Percentiles rank a stretch among this genome's conserved stretches.
phyloP scores from a whole-genome alignment of 2,113 vertebrate genomes.

The Riparia riparia region DNA sequence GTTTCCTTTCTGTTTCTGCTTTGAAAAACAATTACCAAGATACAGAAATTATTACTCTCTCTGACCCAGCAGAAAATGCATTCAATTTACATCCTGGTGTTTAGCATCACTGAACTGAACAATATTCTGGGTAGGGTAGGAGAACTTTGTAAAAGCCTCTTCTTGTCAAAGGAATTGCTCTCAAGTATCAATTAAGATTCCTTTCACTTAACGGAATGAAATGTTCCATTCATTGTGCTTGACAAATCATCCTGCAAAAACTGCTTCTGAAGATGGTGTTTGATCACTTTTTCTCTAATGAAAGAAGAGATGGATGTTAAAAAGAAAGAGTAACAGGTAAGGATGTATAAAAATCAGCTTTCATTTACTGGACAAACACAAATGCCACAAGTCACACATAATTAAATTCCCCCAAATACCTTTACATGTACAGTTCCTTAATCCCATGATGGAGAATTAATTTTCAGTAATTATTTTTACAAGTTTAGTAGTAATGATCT shows the following conservation, averaged over 20 bases:
- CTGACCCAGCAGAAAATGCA: not conserved
- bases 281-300: not conserved
- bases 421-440: not conserved
- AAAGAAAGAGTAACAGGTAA: not conserved
- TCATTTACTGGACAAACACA: not conserved
- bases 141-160: not conserved
- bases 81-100: not conserved
- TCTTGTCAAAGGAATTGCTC: slow-evolving; percentile 8
- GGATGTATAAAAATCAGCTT: not conserved
- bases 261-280: not conserved
- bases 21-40: not conserved
- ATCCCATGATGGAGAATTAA: not conserved
- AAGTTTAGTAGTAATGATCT: not conserved
- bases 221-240: not conserved
- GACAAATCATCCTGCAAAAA: not conserved
- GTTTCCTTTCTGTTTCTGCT: not conserved
- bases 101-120: not conserved
- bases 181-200: slow-evolving; percentile 17
- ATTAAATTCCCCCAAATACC: not conserved
- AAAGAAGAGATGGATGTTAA: not conserved
- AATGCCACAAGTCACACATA: not conserved
- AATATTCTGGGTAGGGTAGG: not conserved
- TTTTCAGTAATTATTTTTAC: slow-evolving; percentile 8
- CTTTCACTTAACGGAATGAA: not conserved
- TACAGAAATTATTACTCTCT: not conserved